Evolutionary conservation across 2,888 invertebrate genomes (phyloP), one percentile per base, ranked within the genome.

Genomic region (Elmis aenea): DNA sequence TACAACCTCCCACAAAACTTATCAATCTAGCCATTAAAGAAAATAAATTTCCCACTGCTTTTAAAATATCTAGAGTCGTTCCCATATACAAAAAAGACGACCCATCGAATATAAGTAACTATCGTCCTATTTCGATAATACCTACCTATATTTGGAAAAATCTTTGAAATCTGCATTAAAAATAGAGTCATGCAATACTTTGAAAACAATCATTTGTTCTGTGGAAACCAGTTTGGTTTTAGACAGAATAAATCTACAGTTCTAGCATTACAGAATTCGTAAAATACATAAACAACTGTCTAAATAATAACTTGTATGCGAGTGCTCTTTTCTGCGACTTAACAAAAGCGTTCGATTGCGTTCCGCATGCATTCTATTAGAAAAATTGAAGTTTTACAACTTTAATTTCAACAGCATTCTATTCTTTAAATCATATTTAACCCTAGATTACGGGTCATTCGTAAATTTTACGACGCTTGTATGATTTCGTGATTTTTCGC

Each of bases 311-410:
- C 5, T 1, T n/a, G 2, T 11, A 15, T 9, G 2, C 11, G n/a
- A 8, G 10, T 6, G 33, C 12, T 4, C 14, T 16, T 3, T 25
- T 24, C 5, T 16, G 13, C 6, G 33, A 33, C n/a, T 13, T 33
- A 5, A 14, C 25, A 10, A 33, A 33, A 13, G 33, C 33, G 3
- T 33, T 33, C 13, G 33, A 33, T 11, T 33, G 33, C n/a, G 33
- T 33, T 10, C 6, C 10, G 3, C 33, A 33, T 11, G 5, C 1
- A 25, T 25, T 3, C 14, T 33, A 9, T 4, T 33, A 9, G 16
- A 5, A 9, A 33, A 33, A 25, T 16, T 25, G 11, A 9, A 11
- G 9, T 10, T 11, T 3, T 33, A 33, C 12, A 14, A 25, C 9
- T 13, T 25, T 3, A 3, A 24, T 10, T 6, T 5, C 2, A 6